Conservation (phyloP, 2,113 vertebrate species). For the Sylvia atricapilla region DNA sequence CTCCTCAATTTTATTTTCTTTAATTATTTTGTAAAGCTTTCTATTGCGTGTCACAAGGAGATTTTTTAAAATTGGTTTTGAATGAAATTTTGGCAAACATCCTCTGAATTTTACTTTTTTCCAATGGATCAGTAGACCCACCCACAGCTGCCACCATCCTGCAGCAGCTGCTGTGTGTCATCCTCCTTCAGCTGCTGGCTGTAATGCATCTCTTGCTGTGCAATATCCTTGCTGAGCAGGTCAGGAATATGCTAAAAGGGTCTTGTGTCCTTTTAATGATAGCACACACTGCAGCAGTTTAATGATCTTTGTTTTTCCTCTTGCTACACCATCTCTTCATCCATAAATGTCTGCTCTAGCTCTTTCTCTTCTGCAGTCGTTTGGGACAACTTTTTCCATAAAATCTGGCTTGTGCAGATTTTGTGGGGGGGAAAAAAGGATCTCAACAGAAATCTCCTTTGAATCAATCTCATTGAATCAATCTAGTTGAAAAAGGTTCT, state of each 20-base stretch:
- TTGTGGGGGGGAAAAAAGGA: rapidly evolving
- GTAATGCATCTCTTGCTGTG: neutral
- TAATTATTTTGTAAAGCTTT: neutral
- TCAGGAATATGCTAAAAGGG: neutral
- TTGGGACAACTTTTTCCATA: neutral
- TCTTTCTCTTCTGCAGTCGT: neutral
- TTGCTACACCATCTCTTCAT: neutral
- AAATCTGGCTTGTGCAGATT: neutral
- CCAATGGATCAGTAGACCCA: neutral
- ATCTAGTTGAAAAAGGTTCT: neutral
- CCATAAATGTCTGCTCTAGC: neutral
- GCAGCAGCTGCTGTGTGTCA: neutral
- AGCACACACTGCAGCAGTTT: neutral
- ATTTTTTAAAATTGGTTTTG: neutral
- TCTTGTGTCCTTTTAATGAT: neutral
- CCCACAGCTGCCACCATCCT: neutral
- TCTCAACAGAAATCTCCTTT: neutral
- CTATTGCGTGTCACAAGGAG: rapidly evolving
- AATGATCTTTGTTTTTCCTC: neutral
- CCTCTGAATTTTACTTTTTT: neutral
- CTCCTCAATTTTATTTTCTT: neutral
- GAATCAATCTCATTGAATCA: neutral
- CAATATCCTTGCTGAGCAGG: neutral
- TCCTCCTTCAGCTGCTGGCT: neutral
- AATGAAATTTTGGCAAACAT: neutral